Percentiles rank a stretch among this genome's conserved stretches.
phyloP scores from a whole-genome alignment of 37 sponge, comb jelly and placozoan species.

The Halisarca cf. caerulea region DNA sequence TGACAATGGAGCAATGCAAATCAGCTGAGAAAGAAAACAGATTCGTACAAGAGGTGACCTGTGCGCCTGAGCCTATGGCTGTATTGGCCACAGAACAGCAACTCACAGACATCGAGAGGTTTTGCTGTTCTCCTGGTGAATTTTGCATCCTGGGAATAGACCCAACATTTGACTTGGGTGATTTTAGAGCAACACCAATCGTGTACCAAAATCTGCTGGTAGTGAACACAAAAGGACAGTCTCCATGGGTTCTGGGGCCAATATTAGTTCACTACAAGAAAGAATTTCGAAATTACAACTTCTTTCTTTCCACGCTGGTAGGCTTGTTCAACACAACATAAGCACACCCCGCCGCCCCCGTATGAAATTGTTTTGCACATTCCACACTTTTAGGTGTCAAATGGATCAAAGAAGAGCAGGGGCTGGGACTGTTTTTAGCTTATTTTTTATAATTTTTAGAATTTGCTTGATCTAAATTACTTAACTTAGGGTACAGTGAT shows the following conservation, averaged over 20 bases:
- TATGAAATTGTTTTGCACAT: neutral
- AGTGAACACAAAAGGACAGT: too few species aligned
- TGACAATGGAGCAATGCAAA: neutral
- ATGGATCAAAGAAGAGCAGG: too few species aligned
- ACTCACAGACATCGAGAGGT: neutral
- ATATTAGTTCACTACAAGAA: too few species aligned
- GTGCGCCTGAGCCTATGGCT: slow-evolving; percentile 11
- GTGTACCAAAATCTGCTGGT: too few species aligned
- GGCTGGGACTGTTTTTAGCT: too few species aligned
- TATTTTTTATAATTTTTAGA: too few species aligned
- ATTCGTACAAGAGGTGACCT: slow-evolving; percentile 7
- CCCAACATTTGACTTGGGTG: slow-evolving; percentile 37
- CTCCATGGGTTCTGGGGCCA: too few species aligned
- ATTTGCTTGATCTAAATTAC: too few species aligned
- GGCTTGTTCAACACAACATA: neutral
- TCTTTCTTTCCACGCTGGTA: slow-evolving; percentile 5
- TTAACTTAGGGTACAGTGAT: too few species aligned
- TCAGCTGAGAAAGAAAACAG: neutral
- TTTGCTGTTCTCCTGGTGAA: neutral
- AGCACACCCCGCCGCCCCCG: slow-evolving; percentile 7
- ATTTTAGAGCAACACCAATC: slow-evolving; percentile 44
- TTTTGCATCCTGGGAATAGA: slow-evolving; percentile 21
- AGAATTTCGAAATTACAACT: slow-evolving; percentile 30
- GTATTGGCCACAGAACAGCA: neutral
- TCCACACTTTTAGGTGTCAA: too few species aligned